Evolutionary conservation across 1,140 invertebrate genomes (phyloP), one percentile per base, ranked within the genome.

Genomic region (Drosophila kepulauana): DNA sequence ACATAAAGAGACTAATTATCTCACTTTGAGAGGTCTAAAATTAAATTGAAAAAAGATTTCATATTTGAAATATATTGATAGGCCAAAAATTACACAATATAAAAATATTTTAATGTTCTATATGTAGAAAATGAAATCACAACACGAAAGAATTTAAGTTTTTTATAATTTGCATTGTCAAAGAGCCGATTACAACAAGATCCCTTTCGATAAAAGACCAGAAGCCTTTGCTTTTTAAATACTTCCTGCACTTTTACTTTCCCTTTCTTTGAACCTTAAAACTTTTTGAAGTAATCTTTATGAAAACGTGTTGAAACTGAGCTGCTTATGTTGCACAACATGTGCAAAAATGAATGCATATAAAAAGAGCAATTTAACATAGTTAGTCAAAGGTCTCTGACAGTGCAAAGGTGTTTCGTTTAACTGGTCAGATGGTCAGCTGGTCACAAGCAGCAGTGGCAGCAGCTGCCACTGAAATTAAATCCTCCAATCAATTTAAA

Each of bases 401-500:
- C 49, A 61, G 41, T 13, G 62, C 28, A 79, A 84, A 85, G 81
- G 81, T 85, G 81, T 77, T 62, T 66, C 62, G 69, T 6, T 63
- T 62, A 56, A 48, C 46, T 54, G 51, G 30, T 78, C 57, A 78
- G 15, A 45, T 69, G 72, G 61, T 62, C 28, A 20, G 13, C 51
- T 30, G 58, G 16, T 52, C 38, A 20, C 30, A 5, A 5, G 15
- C 33, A 52, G 13, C 57, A 49, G 49, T 56, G 52, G 38, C 49
- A 52, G 68, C 84, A 87, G 84, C 84, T 87, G 84, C 84, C 80
- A 82, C 80, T 87, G 84, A 87, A 87, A 87, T 88, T 88, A 87
- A 87, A 87, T 87, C 84, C 84, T 84, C 84, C 84, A 87, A 87
- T 87, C 84, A 87, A 87, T 87, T 87, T 87, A 88, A 82, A 82